Base-by-base conservation (phyloP, 2,888 invertebrate species). In the Dolomedes plantarius region DNA sequence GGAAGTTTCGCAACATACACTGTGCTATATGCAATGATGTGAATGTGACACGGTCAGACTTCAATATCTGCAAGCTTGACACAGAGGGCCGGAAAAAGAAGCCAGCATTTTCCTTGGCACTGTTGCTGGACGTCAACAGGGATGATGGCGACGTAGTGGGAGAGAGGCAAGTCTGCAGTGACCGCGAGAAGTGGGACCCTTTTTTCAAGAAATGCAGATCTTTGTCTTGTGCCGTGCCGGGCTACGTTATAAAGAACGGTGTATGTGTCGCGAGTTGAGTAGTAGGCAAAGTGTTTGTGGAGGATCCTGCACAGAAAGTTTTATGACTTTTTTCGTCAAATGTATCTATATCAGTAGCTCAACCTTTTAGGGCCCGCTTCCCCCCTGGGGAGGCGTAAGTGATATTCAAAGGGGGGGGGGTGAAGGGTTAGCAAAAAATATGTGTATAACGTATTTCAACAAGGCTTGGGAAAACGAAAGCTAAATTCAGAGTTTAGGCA, bases 171-270 rank as follows among this genome's bases (percentile, higher is more conserved):
- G 5, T 19, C 5, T 73, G 73, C 19, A 11, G 23, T 1, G 19
- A 62, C 7, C 41, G 31, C 7, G 31, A 56, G 19, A 19, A 28
- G 13, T 56, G n/a, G 19, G 73, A 73, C 16, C 56, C 73, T 2
- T 73, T 73, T 27, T 73, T 62, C 36, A 73, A 73, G 23, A 73
- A 56, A 11, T 73, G 73, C 62, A 3, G 73, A 29, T 32, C 73
- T 23, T 9, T 73, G 32, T 29, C n/a, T 1, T 73, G 73, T 11
- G 62, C 9, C 11, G 0, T 56, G 3, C 73, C 73, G 11, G 32
- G 32, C 6, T 62, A 56, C 27, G 50, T 72, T 16, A 19, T 72
- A n/a, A 50, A 56, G 28, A 23, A 50, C 19, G 31, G 50, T 1
- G 27, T 19, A 0, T 69, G 69, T n/a, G 69, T 69, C 13, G n/a